Evolutionary conservation across 1,140 invertebrate species (phyloP).

Genomic region (Arctopsyche grandis): DNA sequence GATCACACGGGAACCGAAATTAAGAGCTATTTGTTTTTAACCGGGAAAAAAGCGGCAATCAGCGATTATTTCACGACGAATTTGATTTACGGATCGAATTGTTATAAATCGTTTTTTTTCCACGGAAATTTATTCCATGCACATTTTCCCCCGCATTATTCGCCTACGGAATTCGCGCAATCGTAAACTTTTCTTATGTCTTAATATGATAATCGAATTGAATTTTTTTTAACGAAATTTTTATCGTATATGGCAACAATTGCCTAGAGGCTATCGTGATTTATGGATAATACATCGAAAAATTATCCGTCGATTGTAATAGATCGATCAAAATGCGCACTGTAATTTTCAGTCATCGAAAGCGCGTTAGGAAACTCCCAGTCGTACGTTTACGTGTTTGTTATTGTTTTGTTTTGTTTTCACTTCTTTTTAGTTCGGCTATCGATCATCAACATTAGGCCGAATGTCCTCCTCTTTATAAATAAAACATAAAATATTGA

Average conservation of each 20-base stretch:
- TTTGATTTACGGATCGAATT: background rate
- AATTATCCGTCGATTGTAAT: background rate
- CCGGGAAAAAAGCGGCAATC: slow-evolving; percentile 1
- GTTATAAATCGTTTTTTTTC: background rate
- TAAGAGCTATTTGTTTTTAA: background rate
- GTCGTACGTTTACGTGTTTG: background rate
- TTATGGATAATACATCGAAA: slow-evolving; percentile 15
- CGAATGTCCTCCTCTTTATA: background rate
- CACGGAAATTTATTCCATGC: no score
- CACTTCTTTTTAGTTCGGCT: background rate
- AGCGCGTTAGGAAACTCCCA: background rate
- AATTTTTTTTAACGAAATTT: background rate
- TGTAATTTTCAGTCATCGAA: background rate
- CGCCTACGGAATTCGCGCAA: background rate
- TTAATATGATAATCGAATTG: background rate
- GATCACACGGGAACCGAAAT: slow-evolving; percentile 18
- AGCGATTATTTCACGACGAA: slow-evolving; percentile 5
- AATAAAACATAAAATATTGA: no score
- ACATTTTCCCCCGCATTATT: background rate
- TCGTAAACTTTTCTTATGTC: background rate
- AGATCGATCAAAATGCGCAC: slow-evolving; percentile 1
- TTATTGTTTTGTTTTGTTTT: background rate
- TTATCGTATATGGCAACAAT: background rate
- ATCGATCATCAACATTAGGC: background rate
- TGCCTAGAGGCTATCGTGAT: background rate